phyloP scores from a whole-genome alignment of 2,888 invertebrate species.

The Cryptosula pallasiana region DNA sequence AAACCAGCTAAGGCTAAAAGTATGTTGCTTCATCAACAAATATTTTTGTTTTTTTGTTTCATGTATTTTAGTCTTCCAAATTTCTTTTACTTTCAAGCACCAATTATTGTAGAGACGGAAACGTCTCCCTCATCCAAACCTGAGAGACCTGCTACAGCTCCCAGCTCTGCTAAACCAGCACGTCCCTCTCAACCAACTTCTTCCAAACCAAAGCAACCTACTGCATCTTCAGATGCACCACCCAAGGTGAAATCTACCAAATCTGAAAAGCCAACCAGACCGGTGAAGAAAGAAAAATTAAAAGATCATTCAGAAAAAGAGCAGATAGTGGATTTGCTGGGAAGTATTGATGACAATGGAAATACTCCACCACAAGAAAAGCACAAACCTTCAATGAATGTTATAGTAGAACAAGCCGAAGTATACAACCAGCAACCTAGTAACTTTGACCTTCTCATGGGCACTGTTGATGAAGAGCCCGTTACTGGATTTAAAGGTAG shows the following conservation, averaged over 20 bases:
- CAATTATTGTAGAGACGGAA: not conserved
- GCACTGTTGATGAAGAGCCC: not conserved
- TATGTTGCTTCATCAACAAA: too few species aligned
- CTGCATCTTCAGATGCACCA: too few species aligned
- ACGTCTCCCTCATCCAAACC: not conserved
- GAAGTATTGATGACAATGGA: not conserved
- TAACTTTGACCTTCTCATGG: slow-evolving; percentile 13
- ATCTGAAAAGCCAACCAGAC: not conserved
- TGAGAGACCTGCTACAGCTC: not conserved
- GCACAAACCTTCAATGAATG: not conserved
- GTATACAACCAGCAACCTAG: not conserved
- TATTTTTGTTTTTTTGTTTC: too few species aligned
- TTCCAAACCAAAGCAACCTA: not conserved
- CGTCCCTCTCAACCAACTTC: not conserved
- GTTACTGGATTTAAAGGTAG: not conserved
- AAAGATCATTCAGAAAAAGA: not conserved
- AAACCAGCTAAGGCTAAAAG: too few species aligned
- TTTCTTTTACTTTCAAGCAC: too few species aligned
- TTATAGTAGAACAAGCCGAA: not conserved
- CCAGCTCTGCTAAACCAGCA: not conserved
- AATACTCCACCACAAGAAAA: not conserved
- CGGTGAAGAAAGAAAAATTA: not conserved
- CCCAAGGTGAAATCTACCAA: not conserved
- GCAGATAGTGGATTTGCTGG: not conserved
- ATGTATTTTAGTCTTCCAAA: too few species aligned